Evolutionary conservation across 2,113 vertebrate species (phyloP), one percentile per base, ranked within the genome.

Genomic region (Sturnus vulgaris): DNA sequence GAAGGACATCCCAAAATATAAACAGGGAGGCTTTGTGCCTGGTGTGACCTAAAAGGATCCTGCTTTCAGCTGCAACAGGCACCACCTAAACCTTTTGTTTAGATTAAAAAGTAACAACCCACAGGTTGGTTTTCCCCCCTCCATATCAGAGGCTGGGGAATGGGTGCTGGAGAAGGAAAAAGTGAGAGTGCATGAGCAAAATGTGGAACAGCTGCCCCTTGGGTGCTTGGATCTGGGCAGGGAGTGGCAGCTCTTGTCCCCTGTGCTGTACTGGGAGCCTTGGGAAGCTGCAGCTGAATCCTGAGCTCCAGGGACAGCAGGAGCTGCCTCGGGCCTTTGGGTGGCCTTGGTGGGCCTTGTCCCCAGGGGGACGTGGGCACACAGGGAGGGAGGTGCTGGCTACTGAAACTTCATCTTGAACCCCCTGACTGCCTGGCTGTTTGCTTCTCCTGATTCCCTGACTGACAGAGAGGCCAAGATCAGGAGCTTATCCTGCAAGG

Each of bases 81-180:
- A 76, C 20, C 5, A 22, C 37, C 53, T 27, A 53, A 64, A 76
- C 3, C 2, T 37, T 37, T 46, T 70, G 6, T 84, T 71, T 50
- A 10, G 30, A 18, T 42, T 63, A 46, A 17, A 52, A 42, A n/a
- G 47, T 33, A 52, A 42, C 59, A 42, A 18, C 37, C 18, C 59
- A 42, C 37, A 52, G 52, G 14, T 11, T 69, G 47, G 25, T 76
- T 90, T 61, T 35, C 21, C 10, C 40, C 42, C n/a, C 11, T 68
- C 59, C 35, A 44, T 87, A 63, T 91, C 82, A 83, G 89, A 94
- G 92, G 61, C 80, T 77, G 81, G 66, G 52, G 84, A 96, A 15
- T 92, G 86, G 94, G 93, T 94, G 59, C 82, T 93, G 90, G 71
- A 85, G 64, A 86, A 91, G 80, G 94, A 83, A 83, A 15, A 70